A percentile compares a stretch with the other conserved stretches of the same genome.
Evolutionary conservation across 1,140 invertebrate species (phyloP).

Genomic region (Drosophila nigromelanica): DNA sequence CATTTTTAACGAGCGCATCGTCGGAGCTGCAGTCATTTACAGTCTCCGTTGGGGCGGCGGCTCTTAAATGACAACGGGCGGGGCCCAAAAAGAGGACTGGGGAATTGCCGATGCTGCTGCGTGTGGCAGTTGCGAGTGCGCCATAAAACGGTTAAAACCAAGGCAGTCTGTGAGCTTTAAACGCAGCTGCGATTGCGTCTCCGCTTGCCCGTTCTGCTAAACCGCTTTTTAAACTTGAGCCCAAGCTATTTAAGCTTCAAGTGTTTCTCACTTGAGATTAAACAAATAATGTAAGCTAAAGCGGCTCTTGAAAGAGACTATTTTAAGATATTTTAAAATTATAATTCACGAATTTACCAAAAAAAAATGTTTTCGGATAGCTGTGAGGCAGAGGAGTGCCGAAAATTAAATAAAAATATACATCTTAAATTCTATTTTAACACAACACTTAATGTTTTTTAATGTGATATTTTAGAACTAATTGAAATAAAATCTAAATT

Average conservation of each 20-base stretch:
- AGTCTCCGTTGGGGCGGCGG: slow-evolving; percentile 30
- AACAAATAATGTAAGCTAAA: slow-evolving; percentile 6
- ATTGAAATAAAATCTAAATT: too few species aligned
- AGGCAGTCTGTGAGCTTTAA: slow-evolving; percentile 46
- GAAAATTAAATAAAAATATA: too few species aligned
- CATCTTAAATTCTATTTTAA: too few species aligned
- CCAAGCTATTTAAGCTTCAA: slow-evolving; percentile 85
- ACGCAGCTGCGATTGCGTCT: slow-evolving; percentile 34
- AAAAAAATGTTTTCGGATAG: too few species aligned
- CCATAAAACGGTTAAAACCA: slow-evolving; percentile 55
- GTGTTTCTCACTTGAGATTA: slow-evolving; percentile 9
- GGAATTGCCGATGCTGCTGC: slow-evolving; percentile 32
- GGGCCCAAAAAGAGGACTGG: slow-evolving; percentile 21
- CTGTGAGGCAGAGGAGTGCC: too few species aligned
- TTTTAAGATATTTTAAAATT: neutral
- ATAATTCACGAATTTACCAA: too few species aligned
- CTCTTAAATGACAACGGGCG: slow-evolving; percentile 47
- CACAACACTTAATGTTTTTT: too few species aligned
- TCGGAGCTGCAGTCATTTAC: slow-evolving; percentile 55
- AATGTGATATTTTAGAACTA: too few species aligned
- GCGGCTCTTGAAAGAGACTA: neutral
- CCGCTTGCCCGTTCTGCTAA: too few species aligned
- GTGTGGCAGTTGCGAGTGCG: slow-evolving; percentile 39
- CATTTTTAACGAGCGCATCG: slow-evolving; percentile 58
- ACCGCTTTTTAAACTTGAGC: slow-evolving; percentile 72